Evolutionary conservation across 2,113 vertebrate species (phyloP), one percentile per base, ranked within the genome.

Genomic region (Festucalex cinctus): DNA sequence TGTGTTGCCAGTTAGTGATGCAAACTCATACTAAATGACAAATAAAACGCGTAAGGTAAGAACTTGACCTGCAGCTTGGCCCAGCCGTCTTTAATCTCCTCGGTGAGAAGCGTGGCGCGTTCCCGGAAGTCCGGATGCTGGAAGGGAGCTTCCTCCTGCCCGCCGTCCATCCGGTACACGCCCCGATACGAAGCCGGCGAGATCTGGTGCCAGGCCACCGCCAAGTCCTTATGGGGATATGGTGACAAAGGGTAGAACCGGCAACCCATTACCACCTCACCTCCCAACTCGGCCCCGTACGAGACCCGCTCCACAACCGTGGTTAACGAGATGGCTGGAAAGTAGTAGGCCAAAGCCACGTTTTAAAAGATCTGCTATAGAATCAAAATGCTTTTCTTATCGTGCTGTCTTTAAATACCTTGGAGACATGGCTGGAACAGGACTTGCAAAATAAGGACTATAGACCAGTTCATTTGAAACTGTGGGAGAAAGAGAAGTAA

Each of bases 261-360:
- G 80, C 96, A 98, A 77, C 91, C 94, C 85, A 98, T 88, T 8
- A 88, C 91, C 24, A 96, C 88, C 0, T 92, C 90, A 60, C 57
- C 84, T 19, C 91, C 90, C 2, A 89, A 87, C 57, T 93, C 89
- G 6, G 89, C 92, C 1, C 2, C 48, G 13, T 93, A 94, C 0
- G 20, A 22, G 5, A 75, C 66, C 57, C 68, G 83, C 19, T 89
- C 89, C 10, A 90, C 88, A 60, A 92, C 84, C 46, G 98, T 92
- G 0, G 88, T 94, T 80, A 95, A 95, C 63, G 95, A 85, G 43
- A 87, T 94, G 94, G 88, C 51, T 82, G 79, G 53, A 74, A 76
- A 66, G 73, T 53, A 6, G 53, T 53, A 6, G 53, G 1, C 28
- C 9, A 73, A 41, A 73, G 1, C 13, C 16, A 73, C 19, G 8